These are phyloP conservation scores for Mormyrus lacerda DNA, from an alignment of 2,113 vertebrate species.

Conservation along the genomic window DNA sequence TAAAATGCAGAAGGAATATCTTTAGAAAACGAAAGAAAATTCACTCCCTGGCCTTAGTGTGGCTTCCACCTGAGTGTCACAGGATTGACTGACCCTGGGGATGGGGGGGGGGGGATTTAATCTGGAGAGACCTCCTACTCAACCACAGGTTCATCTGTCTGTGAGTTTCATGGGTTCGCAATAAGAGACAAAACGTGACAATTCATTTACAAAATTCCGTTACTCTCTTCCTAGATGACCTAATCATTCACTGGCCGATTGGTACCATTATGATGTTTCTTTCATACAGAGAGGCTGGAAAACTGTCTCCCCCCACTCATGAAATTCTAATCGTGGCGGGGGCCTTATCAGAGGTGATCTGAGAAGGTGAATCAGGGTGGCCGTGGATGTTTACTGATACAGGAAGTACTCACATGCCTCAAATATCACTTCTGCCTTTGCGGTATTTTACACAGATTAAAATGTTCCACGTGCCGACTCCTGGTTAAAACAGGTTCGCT, in stretches of 20 bases:
- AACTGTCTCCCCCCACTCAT: neutral
- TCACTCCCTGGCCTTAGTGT: neutral
- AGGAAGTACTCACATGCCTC: conserved; percentile 3
- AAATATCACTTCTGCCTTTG: conserved; percentile 25
- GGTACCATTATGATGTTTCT: neutral
- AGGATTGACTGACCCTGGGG: neutral
- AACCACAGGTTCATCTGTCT: neutral
- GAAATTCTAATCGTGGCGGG: neutral
- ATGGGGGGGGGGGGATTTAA: neutral
- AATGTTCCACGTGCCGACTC: neutral
- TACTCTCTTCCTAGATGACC: neutral
- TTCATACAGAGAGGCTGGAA: neutral
- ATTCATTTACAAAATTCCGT: neutral
- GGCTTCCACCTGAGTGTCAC: conserved; percentile 13
- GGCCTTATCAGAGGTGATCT: neutral
- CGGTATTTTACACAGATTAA: conserved; percentile 20
- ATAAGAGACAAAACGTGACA: neutral
- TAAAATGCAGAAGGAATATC: conserved; percentile 25
- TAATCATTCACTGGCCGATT: neutral
- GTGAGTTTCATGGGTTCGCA: neutral
- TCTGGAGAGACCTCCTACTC: neutral
- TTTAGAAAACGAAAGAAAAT: conserved; percentile 23
- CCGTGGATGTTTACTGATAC: neutral
- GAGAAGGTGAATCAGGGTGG: neutral
- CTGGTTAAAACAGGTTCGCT: neutral